Evolutionary conservation across 1,140 invertebrate species (phyloP).

Genomic region (Calycopis cecrops): DNA sequence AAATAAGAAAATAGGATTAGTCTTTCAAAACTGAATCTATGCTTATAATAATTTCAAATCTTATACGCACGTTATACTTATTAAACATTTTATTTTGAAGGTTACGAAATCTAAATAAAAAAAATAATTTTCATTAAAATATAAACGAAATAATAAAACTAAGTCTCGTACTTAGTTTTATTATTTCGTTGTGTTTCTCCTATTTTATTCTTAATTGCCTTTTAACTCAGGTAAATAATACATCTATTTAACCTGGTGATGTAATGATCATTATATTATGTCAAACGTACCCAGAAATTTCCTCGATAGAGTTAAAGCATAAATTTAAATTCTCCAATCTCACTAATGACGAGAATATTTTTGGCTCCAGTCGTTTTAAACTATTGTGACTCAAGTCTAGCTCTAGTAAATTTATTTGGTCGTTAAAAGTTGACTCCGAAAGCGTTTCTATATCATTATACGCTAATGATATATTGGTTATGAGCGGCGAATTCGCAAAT

Average conservation of each 20-base stretch:
- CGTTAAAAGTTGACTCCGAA: slow-evolving; percentile 74
- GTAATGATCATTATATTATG: no score
- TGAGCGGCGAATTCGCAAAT: slow-evolving; percentile 72
- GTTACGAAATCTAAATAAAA: no score
- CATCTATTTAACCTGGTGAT: no score
- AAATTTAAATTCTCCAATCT: slow-evolving; percentile 75
- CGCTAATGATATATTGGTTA: slow-evolving; percentile 76
- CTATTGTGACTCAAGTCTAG: slow-evolving; percentile 77
- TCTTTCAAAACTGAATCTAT: neutral
- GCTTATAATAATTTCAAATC: no score
- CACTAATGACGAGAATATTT: slow-evolving; percentile 69
- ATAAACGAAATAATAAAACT: no score
- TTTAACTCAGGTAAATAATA: no score
- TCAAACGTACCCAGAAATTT: slow-evolving; percentile 69
- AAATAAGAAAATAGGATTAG: slow-evolving; percentile 28
- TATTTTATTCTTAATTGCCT: no score
- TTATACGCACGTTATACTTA: no score
- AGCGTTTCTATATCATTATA: slow-evolving; percentile 75
- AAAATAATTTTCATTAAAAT: no score
- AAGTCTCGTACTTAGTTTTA: no score
- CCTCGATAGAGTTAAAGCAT: slow-evolving; percentile 71
- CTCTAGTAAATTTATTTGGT: slow-evolving; percentile 73
- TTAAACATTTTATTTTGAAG: no score
- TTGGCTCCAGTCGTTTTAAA: slow-evolving; percentile 71
- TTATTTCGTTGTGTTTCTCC: no score